Evolutionary conservation across 2,797 vertebrate genomes (phyloP).

Genomic region (Gambelia wislizenii): DNA sequence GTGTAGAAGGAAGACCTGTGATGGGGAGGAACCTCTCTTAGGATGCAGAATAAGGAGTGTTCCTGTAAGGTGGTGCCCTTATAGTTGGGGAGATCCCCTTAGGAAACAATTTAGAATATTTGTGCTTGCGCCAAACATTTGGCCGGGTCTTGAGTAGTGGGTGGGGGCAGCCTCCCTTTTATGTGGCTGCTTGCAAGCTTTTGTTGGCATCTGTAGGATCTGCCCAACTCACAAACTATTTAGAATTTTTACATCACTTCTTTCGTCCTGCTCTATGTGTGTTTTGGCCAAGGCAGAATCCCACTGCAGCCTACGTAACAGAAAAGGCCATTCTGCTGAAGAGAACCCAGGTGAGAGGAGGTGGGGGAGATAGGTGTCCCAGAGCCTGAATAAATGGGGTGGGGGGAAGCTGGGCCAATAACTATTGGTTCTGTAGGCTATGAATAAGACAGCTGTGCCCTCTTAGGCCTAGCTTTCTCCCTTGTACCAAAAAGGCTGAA

Average conservation of each 20-base stretch:
- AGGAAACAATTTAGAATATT: slow-evolving; percentile 29
- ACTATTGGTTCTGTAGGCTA: slow-evolving; percentile 65
- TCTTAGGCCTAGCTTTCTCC: slow-evolving; percentile 57
- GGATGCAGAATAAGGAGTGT: background rate
- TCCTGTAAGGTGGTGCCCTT: background rate
- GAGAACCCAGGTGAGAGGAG: slow-evolving; percentile 39
- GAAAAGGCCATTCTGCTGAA: slow-evolving; percentile 50
- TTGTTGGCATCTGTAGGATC: slow-evolving; percentile 68
- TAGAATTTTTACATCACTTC: slow-evolving; percentile 62
- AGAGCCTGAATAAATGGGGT: slow-evolving; percentile 64
- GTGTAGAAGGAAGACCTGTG: background rate
- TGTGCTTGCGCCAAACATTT: slow-evolving; percentile 15
- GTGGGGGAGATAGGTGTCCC: slow-evolving; percentile 23
- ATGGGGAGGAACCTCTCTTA: background rate
- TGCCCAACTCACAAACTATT: slow-evolving; percentile 65
- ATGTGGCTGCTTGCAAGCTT: slow-evolving; percentile 47
- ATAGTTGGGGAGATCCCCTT: slow-evolving; percentile 8
- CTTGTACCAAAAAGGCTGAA: slow-evolving; percentile 13
- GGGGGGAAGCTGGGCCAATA: slow-evolving; percentile 60
- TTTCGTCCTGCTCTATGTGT: slow-evolving; percentile 46
- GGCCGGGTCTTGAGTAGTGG: slow-evolving; percentile 17
- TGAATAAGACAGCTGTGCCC: slow-evolving; percentile 71
- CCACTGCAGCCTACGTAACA: background rate
- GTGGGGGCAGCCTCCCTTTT: slow-evolving; percentile 63
- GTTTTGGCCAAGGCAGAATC: slow-evolving; percentile 63